phyloP scores from a whole-genome alignment of 2,113 vertebrate species.

The Cercocebus atys region DNA sequence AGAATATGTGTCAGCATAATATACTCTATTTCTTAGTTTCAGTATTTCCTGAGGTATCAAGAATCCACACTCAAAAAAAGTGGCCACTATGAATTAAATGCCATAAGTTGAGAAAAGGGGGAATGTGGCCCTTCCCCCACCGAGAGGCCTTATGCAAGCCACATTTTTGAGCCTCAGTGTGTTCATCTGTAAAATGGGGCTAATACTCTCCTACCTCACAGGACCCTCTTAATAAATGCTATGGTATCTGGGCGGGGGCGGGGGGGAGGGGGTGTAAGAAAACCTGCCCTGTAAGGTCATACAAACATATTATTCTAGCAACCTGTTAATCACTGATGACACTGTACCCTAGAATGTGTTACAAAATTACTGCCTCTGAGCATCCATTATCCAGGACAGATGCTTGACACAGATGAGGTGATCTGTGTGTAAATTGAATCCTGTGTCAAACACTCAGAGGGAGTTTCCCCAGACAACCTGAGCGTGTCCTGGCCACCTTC shows the following conservation, averaged over 20 bases:
- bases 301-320: neutral
- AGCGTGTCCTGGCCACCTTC: neutral
- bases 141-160: neutral
- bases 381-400: neutral
- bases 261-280: too few species aligned
- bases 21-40: neutral
- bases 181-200: neutral
- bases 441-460: neutral
- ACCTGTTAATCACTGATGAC: constrained; percentile 17
- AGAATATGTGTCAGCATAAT: neutral
- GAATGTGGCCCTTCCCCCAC: neutral
- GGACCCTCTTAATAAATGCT: neutral
- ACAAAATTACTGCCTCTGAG: constrained; percentile 39
- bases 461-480: constrained; percentile 8
- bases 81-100: neutral
- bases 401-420: neutral
- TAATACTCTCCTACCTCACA: neutral
- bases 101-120: neutral
- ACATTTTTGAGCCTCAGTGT: neutral
- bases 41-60: neutral
- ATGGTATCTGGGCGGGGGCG: neutral
- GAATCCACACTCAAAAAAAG: neutral
- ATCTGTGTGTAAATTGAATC: neutral
- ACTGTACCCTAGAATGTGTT: neutral
- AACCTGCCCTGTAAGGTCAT: neutral